Conservation (phyloP, 2,888 invertebrate species). For the Plagodis dolabraria region DNA sequence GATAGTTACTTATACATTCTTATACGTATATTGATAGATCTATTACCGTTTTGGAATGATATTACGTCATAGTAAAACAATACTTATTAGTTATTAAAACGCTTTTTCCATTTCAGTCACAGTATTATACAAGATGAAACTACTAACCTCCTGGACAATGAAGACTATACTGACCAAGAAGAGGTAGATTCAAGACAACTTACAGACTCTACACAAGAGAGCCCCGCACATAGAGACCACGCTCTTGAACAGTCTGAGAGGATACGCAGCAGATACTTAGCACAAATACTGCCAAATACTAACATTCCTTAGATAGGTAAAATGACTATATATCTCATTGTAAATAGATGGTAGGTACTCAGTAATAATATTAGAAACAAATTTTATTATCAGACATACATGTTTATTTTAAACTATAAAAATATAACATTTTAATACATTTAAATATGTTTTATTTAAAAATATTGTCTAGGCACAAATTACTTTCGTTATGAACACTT, state of each 20-base stretch:
- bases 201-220: slow-evolving; percentile 43
- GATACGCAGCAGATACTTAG: slow-evolving; percentile 77
- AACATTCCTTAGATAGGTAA: slow-evolving; percentile 67
- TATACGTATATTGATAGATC: no score
- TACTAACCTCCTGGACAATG: slow-evolving; percentile 67
- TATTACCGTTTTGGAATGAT: no score
- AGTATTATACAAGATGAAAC: slow-evolving; percentile 61
- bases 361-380: slow-evolving; percentile 33
- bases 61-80: background rate
- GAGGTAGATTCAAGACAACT: slow-evolving; percentile 56
- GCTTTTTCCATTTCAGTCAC: slow-evolving; percentile 38
- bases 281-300: slow-evolving; percentile 75
- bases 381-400: slow-evolving; percentile 28
- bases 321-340: slow-evolving; percentile 44
- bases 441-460: slow-evolving; percentile 14
- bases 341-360: slow-evolving; percentile 35
- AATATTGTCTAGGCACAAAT: slow-evolving; percentile 1
- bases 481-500: no score
- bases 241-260: slow-evolving; percentile 70
- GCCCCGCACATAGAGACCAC: slow-evolving; percentile 49
- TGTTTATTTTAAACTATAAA: slow-evolving; percentile 31
- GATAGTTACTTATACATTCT: no score
- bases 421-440: slow-evolving; percentile 19
- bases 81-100: background rate
- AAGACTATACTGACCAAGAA: slow-evolving; percentile 67